phyloP scores from a whole-genome alignment of 2,113 vertebrate genomes.

The Siniperca knerii region DNA sequence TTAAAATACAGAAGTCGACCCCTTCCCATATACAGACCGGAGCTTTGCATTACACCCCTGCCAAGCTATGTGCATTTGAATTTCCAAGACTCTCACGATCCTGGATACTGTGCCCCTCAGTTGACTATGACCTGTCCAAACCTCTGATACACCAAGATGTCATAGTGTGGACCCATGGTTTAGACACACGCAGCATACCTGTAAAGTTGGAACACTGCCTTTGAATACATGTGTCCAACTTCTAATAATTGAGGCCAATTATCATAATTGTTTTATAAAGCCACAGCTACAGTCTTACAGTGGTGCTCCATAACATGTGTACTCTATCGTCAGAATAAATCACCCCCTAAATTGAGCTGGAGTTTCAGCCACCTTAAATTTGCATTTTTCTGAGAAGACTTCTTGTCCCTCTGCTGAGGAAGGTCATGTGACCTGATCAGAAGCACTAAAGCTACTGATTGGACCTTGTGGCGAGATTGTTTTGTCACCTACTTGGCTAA shows the following conservation, averaged over 20 bases:
- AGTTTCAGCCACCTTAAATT: too few species aligned
- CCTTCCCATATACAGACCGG: background rate
- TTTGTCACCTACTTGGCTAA: background rate
- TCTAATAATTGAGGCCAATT: background rate
- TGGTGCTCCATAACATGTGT: background rate
- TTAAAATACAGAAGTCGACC: background rate
- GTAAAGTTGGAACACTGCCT: background rate
- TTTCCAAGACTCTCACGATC: background rate
- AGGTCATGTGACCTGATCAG: background rate
- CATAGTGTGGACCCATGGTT: background rate
- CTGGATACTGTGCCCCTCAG: background rate
- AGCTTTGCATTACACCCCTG: background rate
- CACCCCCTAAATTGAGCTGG: too few species aligned
- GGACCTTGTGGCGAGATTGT: too few species aligned
- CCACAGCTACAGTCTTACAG: background rate
- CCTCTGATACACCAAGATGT: background rate
- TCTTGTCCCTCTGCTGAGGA: background rate
- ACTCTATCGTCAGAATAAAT: background rate
- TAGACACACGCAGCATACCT: background rate
- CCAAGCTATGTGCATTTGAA: background rate
- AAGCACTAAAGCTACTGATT: too few species aligned
- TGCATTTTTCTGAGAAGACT: too few species aligned
- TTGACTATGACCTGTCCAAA: slow-evolving; percentile 8
- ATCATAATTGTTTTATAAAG: background rate
- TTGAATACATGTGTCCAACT: background rate